These are phyloP conservation scores for Ornithoptera alexandrae DNA, from an alignment of 2,888 invertebrate genomes.

Conservation along the genomic window DNA sequence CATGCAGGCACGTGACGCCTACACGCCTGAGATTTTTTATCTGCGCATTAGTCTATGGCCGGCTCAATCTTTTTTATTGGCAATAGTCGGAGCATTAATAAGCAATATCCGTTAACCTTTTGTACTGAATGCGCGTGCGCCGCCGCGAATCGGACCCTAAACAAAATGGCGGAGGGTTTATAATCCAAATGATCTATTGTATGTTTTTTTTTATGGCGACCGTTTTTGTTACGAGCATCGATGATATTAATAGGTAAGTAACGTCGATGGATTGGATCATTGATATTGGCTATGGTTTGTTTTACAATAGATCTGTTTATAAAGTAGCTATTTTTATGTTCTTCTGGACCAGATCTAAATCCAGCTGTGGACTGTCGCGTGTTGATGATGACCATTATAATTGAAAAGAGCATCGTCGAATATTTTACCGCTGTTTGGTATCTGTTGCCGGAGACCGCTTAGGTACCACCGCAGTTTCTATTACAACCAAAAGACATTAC, in stretches of 20 bases:
- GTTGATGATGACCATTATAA: too few relatives aligned
- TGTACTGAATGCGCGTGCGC: constrained; percentile 61
- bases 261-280: constrained; percentile 21
- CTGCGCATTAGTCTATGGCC: constrained; percentile 40
- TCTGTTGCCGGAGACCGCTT: too few relatives aligned
- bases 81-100: constrained; percentile 72
- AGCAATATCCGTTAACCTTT: constrained; percentile 73
- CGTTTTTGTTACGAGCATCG: constrained; percentile 48
- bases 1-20: too few relatives aligned
- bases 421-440: too few relatives aligned
- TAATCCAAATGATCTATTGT: constrained; percentile 2
- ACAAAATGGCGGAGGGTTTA: background rate
- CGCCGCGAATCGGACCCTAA: constrained; percentile 38
- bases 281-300: background rate
- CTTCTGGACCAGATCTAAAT: too few relatives aligned
- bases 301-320: background rate
- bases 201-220: constrained; percentile 30
- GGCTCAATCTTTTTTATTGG: constrained; percentile 66
- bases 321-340: too few relatives aligned
- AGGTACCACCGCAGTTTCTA: too few relatives aligned
- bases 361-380: too few relatives aligned
- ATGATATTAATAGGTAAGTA: constrained; percentile 60
- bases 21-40: constrained; percentile 28
- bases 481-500: too few relatives aligned
- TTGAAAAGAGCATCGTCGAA: too few relatives aligned